Conservation (phyloP, 2,888 invertebrate species). For the Nomada flava region DNA sequence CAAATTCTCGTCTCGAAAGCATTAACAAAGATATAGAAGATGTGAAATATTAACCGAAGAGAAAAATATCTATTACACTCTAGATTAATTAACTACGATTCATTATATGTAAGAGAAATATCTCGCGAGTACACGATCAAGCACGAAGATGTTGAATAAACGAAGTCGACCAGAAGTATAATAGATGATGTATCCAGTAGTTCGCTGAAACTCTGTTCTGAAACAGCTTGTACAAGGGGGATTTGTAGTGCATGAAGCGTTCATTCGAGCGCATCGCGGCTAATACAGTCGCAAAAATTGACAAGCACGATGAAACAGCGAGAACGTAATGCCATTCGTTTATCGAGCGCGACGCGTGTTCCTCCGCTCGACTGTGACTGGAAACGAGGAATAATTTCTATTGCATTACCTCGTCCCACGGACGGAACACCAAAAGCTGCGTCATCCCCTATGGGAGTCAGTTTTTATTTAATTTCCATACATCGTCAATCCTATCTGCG, state of each 20-base stretch:
- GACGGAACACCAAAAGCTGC: constrained; percentile 6
- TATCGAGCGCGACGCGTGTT: constrained; percentile 35
- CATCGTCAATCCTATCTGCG: neutral
- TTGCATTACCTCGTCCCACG: constrained; percentile 25
- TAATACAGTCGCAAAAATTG: constrained; percentile 56
- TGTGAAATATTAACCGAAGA: no score
- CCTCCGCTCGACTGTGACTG: constrained; percentile 17
- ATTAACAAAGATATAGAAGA: no score
- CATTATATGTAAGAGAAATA: no score
- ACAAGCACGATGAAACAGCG: constrained; percentile 42
- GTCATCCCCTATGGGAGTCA: neutral
- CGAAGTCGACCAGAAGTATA: no score
- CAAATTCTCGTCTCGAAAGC: no score
- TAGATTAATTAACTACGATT: no score
- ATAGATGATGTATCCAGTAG: no score
- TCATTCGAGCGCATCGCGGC: constrained; percentile 48
- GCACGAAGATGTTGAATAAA: no score
- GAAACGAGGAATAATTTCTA: constrained; percentile 42
- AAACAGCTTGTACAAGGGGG: neutral
- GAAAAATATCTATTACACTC: no score
- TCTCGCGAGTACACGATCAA: no score
- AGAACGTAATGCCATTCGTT: constrained; percentile 49
- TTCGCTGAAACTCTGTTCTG: neutral
- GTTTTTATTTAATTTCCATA: constrained; percentile 36
- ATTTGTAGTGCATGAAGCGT: constrained; percentile 35